Evolutionary conservation across 2,888 invertebrate genomes (phyloP).

Genomic region (Agrochola macilenta): DNA sequence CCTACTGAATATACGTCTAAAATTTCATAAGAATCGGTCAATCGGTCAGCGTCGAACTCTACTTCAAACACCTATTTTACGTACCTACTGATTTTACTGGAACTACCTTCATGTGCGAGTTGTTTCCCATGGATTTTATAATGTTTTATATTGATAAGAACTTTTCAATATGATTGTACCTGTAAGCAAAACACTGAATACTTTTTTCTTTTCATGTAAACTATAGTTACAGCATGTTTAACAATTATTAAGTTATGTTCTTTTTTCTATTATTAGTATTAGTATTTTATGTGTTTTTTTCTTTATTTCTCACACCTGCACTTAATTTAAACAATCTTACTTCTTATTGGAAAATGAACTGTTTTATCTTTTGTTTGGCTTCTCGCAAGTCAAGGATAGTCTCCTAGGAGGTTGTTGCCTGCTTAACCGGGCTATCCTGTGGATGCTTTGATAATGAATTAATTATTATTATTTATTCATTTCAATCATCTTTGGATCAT

Average conservation of each 20-base stretch:
- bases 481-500: too few species aligned
- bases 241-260: background rate
- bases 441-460: background rate
- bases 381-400: background rate
- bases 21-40: too few species aligned
- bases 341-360: background rate
- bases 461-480: too few species aligned
- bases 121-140: background rate
- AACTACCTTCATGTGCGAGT: background rate
- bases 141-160: background rate
- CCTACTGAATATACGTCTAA: too few species aligned
- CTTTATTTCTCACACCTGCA: constrained; percentile 19
- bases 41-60: too few species aligned
- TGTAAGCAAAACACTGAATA: background rate
- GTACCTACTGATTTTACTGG: too few species aligned
- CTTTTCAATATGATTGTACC: constrained; percentile 14
- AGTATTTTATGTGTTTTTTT: background rate
- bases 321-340: too few species aligned
- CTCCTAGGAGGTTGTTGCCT: background rate
- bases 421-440: background rate
- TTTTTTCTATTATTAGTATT: constrained; percentile 31
- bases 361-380: background rate
- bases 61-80: too few species aligned
- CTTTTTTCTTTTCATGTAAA: constrained; percentile 18
- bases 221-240: constrained; percentile 6